Percentiles rank a stretch among this genome's conserved stretches.
Evolutionary conservation across 2,888 invertebrate genomes (phyloP).

Genomic region (Leptogaster cylindrica): DNA sequence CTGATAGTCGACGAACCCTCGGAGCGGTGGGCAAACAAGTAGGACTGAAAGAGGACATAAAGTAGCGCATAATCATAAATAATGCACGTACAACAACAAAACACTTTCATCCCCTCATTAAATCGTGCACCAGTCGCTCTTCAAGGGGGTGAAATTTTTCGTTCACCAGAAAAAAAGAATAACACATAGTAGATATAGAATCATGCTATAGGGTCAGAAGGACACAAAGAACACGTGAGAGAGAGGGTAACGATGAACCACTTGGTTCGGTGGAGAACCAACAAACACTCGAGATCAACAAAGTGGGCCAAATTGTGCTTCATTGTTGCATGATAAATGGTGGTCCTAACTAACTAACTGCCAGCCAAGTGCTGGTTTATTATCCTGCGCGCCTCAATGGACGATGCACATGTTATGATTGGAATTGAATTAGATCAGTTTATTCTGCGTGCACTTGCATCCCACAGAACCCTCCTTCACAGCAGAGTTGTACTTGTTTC

Average conservation of each 20-base stretch:
- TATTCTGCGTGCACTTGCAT: constrained; percentile 17
- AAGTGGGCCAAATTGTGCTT: constrained; percentile 48
- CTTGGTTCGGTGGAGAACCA: constrained; percentile 46
- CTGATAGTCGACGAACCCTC: neutral
- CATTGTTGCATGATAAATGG: constrained; percentile 46
- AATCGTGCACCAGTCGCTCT: constrained; percentile 10
- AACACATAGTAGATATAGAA: neutral
- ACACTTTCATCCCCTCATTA: constrained; percentile 47
- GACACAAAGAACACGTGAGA: too few species aligned
- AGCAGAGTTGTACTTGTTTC: neutral
- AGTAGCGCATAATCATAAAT: constrained; percentile 48
- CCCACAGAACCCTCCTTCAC: constrained; percentile 11
- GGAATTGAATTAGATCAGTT: constrained; percentile 44
- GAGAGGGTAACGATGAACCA: constrained; percentile 29
- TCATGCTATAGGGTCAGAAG: neutral
- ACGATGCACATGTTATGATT: constrained; percentile 46
- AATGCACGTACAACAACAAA: constrained; percentile 45
- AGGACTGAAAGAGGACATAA: constrained; percentile 38
- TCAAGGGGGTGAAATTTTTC: constrained; percentile 5
- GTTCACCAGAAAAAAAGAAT: constrained; percentile 10
- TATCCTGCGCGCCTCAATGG: constrained; percentile 20
- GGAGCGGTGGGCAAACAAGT: constrained; percentile 3
- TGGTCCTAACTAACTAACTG: constrained; percentile 41
- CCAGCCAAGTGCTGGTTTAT: constrained; percentile 38
- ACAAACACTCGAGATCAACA: constrained; percentile 47